Percentiles rank a stretch among this genome's conserved stretches.
Evolutionary conservation across 2,797 vertebrate genomes (phyloP).

Genomic region (Gorsachius magnificus): DNA sequence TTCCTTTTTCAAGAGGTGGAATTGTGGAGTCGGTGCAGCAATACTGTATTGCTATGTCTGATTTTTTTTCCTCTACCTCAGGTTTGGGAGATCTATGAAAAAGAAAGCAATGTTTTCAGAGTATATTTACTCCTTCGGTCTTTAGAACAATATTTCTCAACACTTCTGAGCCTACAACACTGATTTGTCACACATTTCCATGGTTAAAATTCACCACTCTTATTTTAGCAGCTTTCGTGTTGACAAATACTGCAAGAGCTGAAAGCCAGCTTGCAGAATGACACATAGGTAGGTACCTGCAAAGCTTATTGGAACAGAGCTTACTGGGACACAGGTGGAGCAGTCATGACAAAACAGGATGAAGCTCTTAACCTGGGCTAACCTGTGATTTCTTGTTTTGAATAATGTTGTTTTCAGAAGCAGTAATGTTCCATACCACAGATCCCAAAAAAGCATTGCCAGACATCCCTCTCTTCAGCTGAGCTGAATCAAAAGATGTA

Average conservation of each 20-base stretch:
- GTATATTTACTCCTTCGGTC: not conserved
- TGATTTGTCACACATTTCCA: not conserved
- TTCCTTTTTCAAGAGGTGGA: not conserved
- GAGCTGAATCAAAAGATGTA: not conserved
- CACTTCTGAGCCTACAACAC: not conserved
- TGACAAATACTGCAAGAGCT: not conserved
- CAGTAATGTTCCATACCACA: not conserved
- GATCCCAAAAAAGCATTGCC: not conserved
- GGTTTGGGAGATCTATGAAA: not conserved
- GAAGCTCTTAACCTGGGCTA: not conserved
- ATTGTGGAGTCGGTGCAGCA: not conserved
- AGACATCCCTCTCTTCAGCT: not conserved
- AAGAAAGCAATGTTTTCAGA: not conserved
- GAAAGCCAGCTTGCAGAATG: not conserved
- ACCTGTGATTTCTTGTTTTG: not conserved
- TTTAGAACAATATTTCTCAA: not conserved
- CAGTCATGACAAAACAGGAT: not conserved
- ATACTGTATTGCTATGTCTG: not conserved
- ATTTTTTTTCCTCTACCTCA: not conserved
- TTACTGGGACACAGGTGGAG: not conserved
- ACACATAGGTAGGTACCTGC: not conserved
- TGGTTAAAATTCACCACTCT: not conserved
- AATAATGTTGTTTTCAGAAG: not conserved
- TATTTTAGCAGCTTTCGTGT: not conserved
- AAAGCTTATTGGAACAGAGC: not conserved